Percentiles rank a stretch among this genome's conserved stretches.
Evolutionary conservation across 2,113 vertebrate genomes (phyloP).

Genomic region (Tichodroma muraria): DNA sequence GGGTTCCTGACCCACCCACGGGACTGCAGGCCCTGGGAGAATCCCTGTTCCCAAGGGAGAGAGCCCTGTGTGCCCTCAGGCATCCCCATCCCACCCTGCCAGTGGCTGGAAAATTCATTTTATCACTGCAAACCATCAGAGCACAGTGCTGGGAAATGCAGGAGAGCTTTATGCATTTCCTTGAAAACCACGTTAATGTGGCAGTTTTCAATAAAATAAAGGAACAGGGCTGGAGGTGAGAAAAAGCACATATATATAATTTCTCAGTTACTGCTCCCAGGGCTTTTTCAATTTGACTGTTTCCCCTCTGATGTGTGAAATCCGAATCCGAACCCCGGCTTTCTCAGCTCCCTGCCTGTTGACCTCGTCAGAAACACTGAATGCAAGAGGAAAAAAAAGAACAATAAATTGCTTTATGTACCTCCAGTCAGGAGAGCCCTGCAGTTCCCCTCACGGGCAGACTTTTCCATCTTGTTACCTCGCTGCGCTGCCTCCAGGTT

Average conservation of each 20-base stretch:
- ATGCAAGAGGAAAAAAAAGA: not conserved
- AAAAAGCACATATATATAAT: not conserved
- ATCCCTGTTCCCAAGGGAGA: not conserved
- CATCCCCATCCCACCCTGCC: not conserved
- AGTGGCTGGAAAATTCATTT: not conserved
- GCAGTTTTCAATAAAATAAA: not conserved
- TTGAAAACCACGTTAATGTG: not conserved
- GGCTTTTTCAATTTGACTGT: not conserved
- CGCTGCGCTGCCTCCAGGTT: not conserved
- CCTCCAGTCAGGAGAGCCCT: not conserved
- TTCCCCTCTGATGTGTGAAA: not conserved
- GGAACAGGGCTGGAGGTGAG: not conserved
- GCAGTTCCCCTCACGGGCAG: not conserved
- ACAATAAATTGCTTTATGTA: slow-evolving; percentile 3
- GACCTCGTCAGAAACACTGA: slow-evolving; percentile 4
- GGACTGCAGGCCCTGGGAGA: not conserved
- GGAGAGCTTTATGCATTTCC: not conserved
- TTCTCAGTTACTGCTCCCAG: not conserved
- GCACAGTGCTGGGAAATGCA: not conserved
- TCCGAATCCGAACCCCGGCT: not conserved
- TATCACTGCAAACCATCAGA: not conserved
- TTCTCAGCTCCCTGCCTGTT: not conserved
- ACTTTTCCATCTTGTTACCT: not conserved
- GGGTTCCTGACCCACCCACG: fast-evolving
- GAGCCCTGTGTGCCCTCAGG: not conserved